These are phyloP conservation scores for Latrodectus elegans DNA, from an alignment of 2,888 invertebrate species.

Conservation along the genomic window DNA sequence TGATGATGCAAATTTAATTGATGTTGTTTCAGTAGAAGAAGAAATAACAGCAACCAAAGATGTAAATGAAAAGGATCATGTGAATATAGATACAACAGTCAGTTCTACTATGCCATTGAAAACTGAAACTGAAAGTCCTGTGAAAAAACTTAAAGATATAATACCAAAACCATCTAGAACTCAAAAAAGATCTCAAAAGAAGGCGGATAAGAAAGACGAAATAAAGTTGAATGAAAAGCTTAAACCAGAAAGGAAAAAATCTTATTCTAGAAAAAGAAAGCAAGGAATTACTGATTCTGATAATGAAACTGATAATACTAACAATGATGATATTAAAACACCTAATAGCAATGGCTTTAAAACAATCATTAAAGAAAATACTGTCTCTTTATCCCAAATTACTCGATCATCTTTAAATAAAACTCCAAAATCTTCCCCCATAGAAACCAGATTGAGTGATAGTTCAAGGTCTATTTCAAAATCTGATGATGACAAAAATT, in stretches of 20 bases:
- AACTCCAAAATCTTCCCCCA: not conserved
- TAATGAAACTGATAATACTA: not conserved
- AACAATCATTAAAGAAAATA: slow-evolving; percentile 2
- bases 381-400: not conserved
- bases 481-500: slow-evolving; percentile 10
- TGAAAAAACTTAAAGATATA: not conserved
- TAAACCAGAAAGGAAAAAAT: slow-evolving; percentile 14
- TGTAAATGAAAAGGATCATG: not conserved
- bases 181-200: slow-evolving; percentile 1
- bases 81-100: not conserved
- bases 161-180: slow-evolving; percentile 3
- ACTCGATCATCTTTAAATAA: not conserved
- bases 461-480: not conserved
- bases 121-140: not conserved
- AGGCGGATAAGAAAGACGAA: slow-evolving; percentile 8
- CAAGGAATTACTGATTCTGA: not conserved
- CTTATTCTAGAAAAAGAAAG: slow-evolving; percentile 24
- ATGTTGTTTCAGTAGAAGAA: not conserved
- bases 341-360: not conserved
- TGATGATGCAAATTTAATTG: not conserved
- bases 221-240: slow-evolving; percentile 1
- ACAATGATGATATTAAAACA: not conserved
- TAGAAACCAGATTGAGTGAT: slow-evolving; percentile 10
- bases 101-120: not conserved
- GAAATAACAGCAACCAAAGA: not conserved